Conservation (phyloP, 2,888 invertebrate species). For the Sesia bembeciformis region DNA sequence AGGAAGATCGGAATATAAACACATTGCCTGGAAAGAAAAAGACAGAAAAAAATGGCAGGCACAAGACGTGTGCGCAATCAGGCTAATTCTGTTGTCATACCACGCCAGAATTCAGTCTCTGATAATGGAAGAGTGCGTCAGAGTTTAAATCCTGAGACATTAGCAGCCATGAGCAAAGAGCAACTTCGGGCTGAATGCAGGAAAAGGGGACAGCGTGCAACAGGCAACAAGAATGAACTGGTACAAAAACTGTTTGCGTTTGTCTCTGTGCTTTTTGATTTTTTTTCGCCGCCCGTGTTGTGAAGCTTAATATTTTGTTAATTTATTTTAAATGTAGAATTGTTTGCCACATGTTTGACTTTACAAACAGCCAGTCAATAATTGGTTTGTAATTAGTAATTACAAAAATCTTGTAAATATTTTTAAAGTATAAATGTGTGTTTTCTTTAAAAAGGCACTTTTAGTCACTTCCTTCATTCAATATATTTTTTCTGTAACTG, state of each 20-base stretch:
- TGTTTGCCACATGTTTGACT: too few relatives aligned
- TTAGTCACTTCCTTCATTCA: too few relatives aligned
- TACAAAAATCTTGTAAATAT: too few relatives aligned
- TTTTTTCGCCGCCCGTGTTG: constrained; percentile 45
- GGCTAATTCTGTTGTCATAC: constrained; percentile 49
- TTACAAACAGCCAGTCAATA: not conserved
- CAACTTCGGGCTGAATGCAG: constrained; percentile 80
- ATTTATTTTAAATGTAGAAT: not conserved
- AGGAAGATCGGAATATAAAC: too few relatives aligned
- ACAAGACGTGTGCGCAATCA: constrained; percentile 58
- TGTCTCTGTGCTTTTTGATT: constrained; percentile 46
- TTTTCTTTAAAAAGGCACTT: too few relatives aligned
- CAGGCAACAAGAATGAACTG: constrained; percentile 82
- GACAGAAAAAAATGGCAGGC: constrained; percentile 44
- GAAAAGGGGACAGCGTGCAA: constrained; percentile 79
- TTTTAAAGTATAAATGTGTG: too few relatives aligned
- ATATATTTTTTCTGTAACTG: too few relatives aligned
- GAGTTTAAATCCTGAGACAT: constrained; percentile 60
- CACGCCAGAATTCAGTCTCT: constrained; percentile 56
- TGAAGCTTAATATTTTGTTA: constrained; percentile 31
- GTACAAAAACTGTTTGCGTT: constrained; percentile 57
- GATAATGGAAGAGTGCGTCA: constrained; percentile 60
- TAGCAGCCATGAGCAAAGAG: constrained; percentile 79
- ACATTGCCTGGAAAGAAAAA: constrained; percentile 11
- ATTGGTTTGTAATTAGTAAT: not conserved